Evolutionary conservation across 2,888 invertebrate genomes (phyloP), one percentile per base, ranked within the genome.

Genomic region (Plebejus anna): DNA sequence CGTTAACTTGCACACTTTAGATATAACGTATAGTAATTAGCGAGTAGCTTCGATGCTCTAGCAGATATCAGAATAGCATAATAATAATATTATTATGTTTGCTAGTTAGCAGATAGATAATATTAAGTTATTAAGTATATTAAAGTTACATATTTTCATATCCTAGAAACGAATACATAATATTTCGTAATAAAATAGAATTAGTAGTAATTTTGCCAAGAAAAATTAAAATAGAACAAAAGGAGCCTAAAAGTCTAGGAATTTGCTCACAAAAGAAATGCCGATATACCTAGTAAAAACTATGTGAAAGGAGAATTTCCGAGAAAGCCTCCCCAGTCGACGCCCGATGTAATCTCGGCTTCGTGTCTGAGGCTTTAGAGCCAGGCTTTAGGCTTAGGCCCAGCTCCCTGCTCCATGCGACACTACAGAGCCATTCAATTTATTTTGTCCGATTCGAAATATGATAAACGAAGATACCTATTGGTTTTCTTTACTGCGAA

Each of bases 401-500:
- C 22, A 22, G 22, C 22, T 22, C 66, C 32, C 32, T 36, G 66
- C 66, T 66, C 6, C 66, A 32, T 66, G 66, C 66, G 66, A 66
- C 66, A 66, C 66, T 66, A 66, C 32, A 66, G 22, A 32, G 32
- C 66, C 32, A 66, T 66, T 66, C 66, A 66, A 66, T 66, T 66
- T 66, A 66, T 66, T 66, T 66, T 66, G 66, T 66, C 66, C 66
- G 66, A 66, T 66, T 66, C 22, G 66, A 66, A 66, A 66, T 66
- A 32, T 66, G 61, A 66, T 66, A 66, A 61, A 66, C 66, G 32
- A 5, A 66, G 16, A 66, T 66, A 59, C 59, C 7, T 59, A 36
- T 32, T 9, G 32, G 66, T 36, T 66, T 66, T 66, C 32, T 66
- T 6, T n/a, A n/a, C 57, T 59, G 57, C 66, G 16, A 55, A 66